These are phyloP conservation scores for Drosophila equinoxialis DNA, from an alignment of 1,140 invertebrate species.

Conservation along the genomic window DNA sequence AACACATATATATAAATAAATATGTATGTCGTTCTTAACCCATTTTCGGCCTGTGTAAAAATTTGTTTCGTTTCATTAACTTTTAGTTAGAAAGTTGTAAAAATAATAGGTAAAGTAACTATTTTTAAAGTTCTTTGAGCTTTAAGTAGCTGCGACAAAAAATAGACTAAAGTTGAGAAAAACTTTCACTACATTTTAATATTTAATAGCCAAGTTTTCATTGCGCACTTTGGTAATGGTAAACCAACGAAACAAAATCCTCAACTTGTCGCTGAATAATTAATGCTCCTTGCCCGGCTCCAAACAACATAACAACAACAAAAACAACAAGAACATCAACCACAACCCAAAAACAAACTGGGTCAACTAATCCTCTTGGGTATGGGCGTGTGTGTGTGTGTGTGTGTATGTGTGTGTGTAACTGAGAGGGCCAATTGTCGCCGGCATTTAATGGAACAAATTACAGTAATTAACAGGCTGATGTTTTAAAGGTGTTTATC, in stretches of 20 bases:
- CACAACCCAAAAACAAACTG: constrained; percentile 42
- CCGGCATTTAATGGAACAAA: constrained; percentile 58
- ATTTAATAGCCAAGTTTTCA: constrained; percentile 11
- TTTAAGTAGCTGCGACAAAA: not conserved
- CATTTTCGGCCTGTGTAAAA: no score
- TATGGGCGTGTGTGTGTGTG: constrained; percentile 11
- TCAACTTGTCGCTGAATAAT: constrained; percentile 56
- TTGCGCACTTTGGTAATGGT: not conserved
- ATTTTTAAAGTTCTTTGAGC: no score
- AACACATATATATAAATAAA: no score
- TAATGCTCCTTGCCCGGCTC: constrained; percentile 49
- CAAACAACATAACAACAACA: constrained; percentile 11
- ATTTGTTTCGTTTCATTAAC: no score
- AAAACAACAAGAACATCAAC: constrained; percentile 37
- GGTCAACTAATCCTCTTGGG: constrained; percentile 70
- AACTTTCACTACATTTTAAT: constrained; percentile 3
- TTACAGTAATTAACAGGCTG: constrained; percentile 69
- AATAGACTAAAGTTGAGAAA: not conserved
- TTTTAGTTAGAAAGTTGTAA: no score
- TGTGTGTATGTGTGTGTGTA: no score
- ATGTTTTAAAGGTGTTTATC: constrained; percentile 69
- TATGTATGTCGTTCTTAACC: no score
- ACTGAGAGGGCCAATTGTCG: constrained; percentile 42
- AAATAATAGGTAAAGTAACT: no score
- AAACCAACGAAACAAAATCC: not conserved